phyloP scores from a whole-genome alignment of 2,888 invertebrate genomes.

The Campaea margaritaria region DNA sequence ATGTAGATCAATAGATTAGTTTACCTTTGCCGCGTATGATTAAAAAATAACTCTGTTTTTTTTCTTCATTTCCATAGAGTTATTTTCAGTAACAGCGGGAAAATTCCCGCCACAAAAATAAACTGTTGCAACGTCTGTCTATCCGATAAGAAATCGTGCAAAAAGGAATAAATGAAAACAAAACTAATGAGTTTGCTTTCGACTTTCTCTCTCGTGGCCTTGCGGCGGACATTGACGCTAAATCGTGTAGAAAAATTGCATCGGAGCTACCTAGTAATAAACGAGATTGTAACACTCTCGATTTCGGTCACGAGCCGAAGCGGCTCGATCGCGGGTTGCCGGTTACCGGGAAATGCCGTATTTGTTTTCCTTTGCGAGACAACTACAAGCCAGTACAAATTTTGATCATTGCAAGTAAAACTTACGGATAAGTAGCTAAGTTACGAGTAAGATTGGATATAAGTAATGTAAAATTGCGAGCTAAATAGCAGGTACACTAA shows the following conservation, averaged over 20 bases:
- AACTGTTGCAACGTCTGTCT: too few relatives aligned
- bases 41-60: too few relatives aligned
- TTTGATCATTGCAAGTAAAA: neutral
- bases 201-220: slow-evolving; percentile 73
- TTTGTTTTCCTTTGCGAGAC: slow-evolving; percentile 1
- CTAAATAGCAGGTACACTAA: too few relatives aligned
- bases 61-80: too few relatives aligned
- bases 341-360: slow-evolving; percentile 4
- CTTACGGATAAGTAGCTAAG: too few relatives aligned
- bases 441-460: too few relatives aligned
- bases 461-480: too few relatives aligned
- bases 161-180: slow-evolving; percentile 53
- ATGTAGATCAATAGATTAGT: slow-evolving; percentile 37
- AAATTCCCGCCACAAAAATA: too few relatives aligned
- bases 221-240: slow-evolving; percentile 67
- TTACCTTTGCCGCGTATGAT: neutral
- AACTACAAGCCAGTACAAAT: neutral
- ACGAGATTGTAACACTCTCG: slow-evolving; percentile 54
- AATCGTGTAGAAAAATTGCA: slow-evolving; percentile 60
- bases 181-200: slow-evolving; percentile 64
- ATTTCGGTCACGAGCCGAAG: slow-evolving; percentile 57
- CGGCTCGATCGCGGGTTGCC: slow-evolving; percentile 11
- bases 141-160: slow-evolving; percentile 20
- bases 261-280: slow-evolving; percentile 37
- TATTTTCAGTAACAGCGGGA: neutral